phyloP scores from a whole-genome alignment of 1,140 invertebrate genomes.

The Apis florea region DNA sequence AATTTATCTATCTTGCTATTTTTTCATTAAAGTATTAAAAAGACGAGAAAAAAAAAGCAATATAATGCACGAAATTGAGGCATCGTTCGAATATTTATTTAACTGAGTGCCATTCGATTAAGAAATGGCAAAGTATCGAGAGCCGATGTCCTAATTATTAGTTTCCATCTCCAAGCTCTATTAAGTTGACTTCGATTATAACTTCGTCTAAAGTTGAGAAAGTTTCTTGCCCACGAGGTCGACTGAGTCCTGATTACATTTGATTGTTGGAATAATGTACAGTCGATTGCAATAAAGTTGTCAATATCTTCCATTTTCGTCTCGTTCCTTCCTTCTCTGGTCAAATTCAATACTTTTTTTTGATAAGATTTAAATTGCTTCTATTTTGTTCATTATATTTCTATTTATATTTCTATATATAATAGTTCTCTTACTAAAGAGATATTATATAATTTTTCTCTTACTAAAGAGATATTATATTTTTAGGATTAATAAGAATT shows the following conservation, averaged over 20 bases:
- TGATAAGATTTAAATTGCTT: background rate
- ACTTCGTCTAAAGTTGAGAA: slow-evolving; percentile 67
- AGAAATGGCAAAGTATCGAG: slow-evolving; percentile 38
- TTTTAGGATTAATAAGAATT: too few relatives aligned
- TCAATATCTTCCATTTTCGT: slow-evolving; percentile 6
- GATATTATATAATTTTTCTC: too few relatives aligned
- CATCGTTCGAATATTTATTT: slow-evolving; percentile 46
- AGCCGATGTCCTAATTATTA: slow-evolving; percentile 68
- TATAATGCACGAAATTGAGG: background rate
- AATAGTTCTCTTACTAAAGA: background rate
- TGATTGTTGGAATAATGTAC: slow-evolving; percentile 46
- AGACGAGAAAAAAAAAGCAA: background rate
- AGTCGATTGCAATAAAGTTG: slow-evolving; percentile 26
- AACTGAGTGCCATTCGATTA: slow-evolving; percentile 42
- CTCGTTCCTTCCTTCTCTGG: background rate
- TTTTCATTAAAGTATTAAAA: background rate
- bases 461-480: background rate
- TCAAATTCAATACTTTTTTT: background rate
- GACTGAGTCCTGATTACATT: slow-evolving; percentile 55
- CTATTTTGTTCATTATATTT: background rate
- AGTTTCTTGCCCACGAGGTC: slow-evolving; percentile 52
- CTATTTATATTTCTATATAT: background rate
- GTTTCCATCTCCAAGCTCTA: slow-evolving; percentile 68
- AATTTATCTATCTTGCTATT: too few relatives aligned
- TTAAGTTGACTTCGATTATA: slow-evolving; percentile 73